phyloP scores from a whole-genome alignment of 2,888 invertebrate species.

The Amblyteles armatorius region DNA sequence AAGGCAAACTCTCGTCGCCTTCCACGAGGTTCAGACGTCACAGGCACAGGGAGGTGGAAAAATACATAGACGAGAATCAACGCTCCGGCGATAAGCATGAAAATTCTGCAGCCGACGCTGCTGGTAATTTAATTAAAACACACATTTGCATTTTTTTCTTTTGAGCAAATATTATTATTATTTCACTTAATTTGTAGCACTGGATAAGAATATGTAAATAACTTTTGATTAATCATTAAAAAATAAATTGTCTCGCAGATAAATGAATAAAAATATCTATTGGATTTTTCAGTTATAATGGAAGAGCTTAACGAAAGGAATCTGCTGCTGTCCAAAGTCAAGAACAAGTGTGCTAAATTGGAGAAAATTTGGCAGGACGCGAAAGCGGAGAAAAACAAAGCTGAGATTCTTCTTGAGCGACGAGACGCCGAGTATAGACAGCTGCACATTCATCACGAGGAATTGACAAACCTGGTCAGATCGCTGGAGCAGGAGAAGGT shows the following conservation, averaged over 20 bases:
- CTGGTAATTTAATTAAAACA: slow-evolving; percentile 65
- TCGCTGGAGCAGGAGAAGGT: slow-evolving; percentile 74
- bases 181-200: neutral
- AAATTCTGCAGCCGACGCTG: slow-evolving; percentile 31
- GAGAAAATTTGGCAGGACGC: slow-evolving; percentile 73
- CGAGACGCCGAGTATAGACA: slow-evolving; percentile 75
- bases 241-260: neutral
- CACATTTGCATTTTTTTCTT: too few species aligned
- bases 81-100: slow-evolving; percentile 69
- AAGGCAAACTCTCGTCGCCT: slow-evolving; percentile 62
- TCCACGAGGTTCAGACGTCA: slow-evolving; percentile 71
- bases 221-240: neutral
- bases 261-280: slow-evolving; percentile 49
- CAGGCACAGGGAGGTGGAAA: slow-evolving; percentile 73
- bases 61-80: slow-evolving; percentile 72
- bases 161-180: neutral
- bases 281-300: slow-evolving; percentile 66
- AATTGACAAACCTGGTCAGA: slow-evolving; percentile 70
- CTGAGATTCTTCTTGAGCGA: slow-evolving; percentile 71
- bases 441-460: slow-evolving; percentile 74
- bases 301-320: slow-evolving; percentile 75
- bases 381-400: slow-evolving; percentile 70
- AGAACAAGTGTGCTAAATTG: slow-evolving; percentile 76
- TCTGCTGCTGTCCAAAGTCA: slow-evolving; percentile 70
- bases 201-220: neutral